phyloP scores from a whole-genome alignment of 1,140 invertebrate genomes.

The Bursaphelenchus mucronatus region DNA sequence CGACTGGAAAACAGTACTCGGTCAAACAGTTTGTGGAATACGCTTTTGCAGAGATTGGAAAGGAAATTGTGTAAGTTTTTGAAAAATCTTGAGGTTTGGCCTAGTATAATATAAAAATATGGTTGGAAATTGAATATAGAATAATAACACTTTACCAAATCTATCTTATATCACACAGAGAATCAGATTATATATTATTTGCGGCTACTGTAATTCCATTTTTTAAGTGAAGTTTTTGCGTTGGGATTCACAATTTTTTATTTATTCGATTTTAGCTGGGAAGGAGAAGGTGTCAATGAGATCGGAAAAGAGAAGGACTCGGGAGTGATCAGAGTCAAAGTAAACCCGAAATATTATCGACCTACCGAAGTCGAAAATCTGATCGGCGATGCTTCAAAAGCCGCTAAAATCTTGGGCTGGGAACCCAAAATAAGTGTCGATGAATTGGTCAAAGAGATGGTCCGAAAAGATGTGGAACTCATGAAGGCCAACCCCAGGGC shows the following conservation, averaged over 20 bases:
- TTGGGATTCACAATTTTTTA: background rate
- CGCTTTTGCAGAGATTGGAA: constrained; percentile 72
- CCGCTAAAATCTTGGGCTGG: constrained; percentile 80
- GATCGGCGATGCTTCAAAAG: constrained; percentile 84
- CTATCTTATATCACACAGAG: background rate
- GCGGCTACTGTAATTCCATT: background rate
- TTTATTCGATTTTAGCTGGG: constrained; percentile 68
- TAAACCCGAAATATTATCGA: constrained; percentile 91
- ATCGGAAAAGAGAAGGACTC: constrained; percentile 78
- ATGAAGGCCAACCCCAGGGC: constrained; percentile 80
- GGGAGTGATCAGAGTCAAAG: constrained; percentile 75
- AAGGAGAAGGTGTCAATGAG: constrained; percentile 77
- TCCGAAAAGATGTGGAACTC: constrained; percentile 81
- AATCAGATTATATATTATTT: background rate
- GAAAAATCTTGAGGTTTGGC: too few relatives aligned
- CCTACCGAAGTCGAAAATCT: constrained; percentile 95
- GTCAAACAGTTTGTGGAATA: constrained; percentile 92
- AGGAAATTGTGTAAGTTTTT: constrained; percentile 64
- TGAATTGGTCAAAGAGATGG: constrained; percentile 89
- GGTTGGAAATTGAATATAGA: background rate
- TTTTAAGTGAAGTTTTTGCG: background rate
- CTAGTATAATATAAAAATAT: background rate
- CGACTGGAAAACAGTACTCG: constrained; percentile 87
- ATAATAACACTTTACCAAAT: background rate
- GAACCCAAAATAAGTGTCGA: constrained; percentile 74